A percentile compares a stretch with the other conserved stretches of the same genome.
Evolutionary conservation across 2,888 invertebrate species (phyloP).

Genomic region (Limnephilus auricula): DNA sequence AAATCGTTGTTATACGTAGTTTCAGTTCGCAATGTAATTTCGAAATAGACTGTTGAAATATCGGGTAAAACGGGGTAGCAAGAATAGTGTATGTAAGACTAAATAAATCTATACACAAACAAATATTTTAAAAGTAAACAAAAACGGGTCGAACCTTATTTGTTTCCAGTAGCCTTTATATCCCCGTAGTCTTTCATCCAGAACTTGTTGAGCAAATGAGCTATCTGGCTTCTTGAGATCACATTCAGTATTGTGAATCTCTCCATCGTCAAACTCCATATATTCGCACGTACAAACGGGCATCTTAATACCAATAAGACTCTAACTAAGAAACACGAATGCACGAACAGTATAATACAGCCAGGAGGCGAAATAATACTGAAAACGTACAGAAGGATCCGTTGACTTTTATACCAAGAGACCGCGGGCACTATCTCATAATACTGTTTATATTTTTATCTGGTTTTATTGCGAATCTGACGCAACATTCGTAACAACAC

Average conservation of each 20-base stretch:
- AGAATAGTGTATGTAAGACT: background rate
- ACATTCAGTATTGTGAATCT: slow-evolving; percentile 58
- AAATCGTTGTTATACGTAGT: too few species aligned
- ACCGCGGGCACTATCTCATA: background rate
- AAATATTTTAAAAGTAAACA: background rate
- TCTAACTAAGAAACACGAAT: background rate
- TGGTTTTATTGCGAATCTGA: slow-evolving; percentile 20
- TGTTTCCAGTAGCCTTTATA: slow-evolving; percentile 42
- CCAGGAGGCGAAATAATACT: slow-evolving; percentile 15
- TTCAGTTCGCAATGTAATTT: too few species aligned
- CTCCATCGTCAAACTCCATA: slow-evolving; percentile 58
- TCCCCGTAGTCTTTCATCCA: slow-evolving; percentile 40
- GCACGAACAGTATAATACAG: background rate
- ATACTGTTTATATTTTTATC: background rate
- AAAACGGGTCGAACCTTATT: slow-evolving; percentile 41
- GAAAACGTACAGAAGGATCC: slow-evolving; percentile 12
- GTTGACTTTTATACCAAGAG: slow-evolving; percentile 17
- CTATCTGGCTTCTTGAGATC: slow-evolving; percentile 50
- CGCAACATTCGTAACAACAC: background rate
- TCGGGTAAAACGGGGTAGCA: background rate
- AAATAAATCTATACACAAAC: background rate
- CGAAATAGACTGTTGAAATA: background rate
- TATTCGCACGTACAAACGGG: slow-evolving; percentile 69
- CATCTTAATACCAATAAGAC: slow-evolving; percentile 67
- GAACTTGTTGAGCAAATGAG: slow-evolving; percentile 49